Percentiles rank a stretch among this genome's conserved stretches.
Evolutionary conservation across 2,797 vertebrate species (phyloP).

Genomic region (Emydoidea blandingii): DNA sequence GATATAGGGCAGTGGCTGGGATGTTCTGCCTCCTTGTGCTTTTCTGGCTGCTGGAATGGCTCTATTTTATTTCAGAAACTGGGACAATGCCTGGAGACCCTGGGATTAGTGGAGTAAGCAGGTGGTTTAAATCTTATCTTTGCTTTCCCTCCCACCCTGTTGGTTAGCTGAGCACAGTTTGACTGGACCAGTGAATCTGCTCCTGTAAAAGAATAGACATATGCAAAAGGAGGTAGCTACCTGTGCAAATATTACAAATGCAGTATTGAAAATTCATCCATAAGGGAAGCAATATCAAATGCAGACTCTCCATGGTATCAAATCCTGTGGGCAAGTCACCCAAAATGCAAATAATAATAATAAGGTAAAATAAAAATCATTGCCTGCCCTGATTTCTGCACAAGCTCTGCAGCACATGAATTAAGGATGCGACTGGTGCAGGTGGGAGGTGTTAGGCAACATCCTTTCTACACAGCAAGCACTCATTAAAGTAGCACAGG

Average conservation of each 20-base stretch:
- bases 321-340: background rate
- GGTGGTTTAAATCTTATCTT: background rate
- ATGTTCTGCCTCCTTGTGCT: background rate
- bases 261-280: background rate
- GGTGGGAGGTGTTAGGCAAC: conserved; percentile 72
- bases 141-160: background rate
- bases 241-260: background rate
- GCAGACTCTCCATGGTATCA: background rate
- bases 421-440: conserved; percentile 71
- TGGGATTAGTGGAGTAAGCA: background rate
- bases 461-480: conserved; percentile 48
- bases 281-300: conserved; percentile 9
- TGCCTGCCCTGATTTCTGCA: conserved; percentile 60
- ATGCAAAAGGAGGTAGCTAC: background rate
- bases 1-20: background rate
- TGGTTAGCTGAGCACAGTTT: background rate
- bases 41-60: background rate
- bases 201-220: background rate
- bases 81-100: background rate
- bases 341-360: conserved; percentile 31
- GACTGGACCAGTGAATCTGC: background rate
- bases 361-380: conserved; percentile 26
- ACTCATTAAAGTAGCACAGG: conserved; percentile 65
- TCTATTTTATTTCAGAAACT: background rate
- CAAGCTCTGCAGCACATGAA: conserved; percentile 60